Evolutionary conservation across 2,888 invertebrate species (phyloP).

Genomic region (Sisyra nigra): DNA sequence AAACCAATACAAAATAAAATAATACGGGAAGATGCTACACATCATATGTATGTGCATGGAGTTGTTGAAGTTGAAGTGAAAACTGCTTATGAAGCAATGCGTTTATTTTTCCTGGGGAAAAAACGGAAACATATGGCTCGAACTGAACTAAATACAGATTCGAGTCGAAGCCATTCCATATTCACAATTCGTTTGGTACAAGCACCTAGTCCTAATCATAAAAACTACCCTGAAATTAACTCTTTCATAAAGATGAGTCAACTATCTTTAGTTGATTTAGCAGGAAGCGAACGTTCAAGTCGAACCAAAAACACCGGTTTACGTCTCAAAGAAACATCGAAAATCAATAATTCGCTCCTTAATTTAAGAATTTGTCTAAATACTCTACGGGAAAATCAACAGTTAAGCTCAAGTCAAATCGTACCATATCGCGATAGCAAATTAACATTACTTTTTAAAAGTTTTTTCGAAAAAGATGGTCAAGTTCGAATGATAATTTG

Average conservation of each 20-base stretch:
- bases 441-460: slow-evolving; percentile 90
- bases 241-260: slow-evolving; percentile 65
- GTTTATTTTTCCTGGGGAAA: slow-evolving; percentile 75
- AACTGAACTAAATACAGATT: slow-evolving; percentile 85
- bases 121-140: slow-evolving; percentile 83
- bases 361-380: slow-evolving; percentile 84
- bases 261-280: slow-evolving; percentile 90
- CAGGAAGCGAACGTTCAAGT: slow-evolving; percentile 88
- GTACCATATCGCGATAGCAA: slow-evolving; percentile 92
- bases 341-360: slow-evolving; percentile 95
- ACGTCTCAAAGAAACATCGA: slow-evolving; percentile 22
- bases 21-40: slow-evolving; percentile 69
- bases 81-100: slow-evolving; percentile 86
- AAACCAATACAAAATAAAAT: slow-evolving; percentile 74
- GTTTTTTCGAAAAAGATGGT: slow-evolving; percentile 95
- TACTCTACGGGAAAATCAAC: slow-evolving; percentile 76
- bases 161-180: slow-evolving; percentile 91
- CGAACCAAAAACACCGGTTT: slow-evolving; percentile 75
- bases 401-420: slow-evolving; percentile 48
- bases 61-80: slow-evolving; percentile 90
- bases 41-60: slow-evolving; percentile 89
- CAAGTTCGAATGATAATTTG: slow-evolving; percentile 94
- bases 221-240: slow-evolving; percentile 51
- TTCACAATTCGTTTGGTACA: slow-evolving; percentile 89
- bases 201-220: slow-evolving; percentile 50